Conservation (phyloP, 2,888 invertebrate species). For the Hirtodrosophila confusa region DNA sequence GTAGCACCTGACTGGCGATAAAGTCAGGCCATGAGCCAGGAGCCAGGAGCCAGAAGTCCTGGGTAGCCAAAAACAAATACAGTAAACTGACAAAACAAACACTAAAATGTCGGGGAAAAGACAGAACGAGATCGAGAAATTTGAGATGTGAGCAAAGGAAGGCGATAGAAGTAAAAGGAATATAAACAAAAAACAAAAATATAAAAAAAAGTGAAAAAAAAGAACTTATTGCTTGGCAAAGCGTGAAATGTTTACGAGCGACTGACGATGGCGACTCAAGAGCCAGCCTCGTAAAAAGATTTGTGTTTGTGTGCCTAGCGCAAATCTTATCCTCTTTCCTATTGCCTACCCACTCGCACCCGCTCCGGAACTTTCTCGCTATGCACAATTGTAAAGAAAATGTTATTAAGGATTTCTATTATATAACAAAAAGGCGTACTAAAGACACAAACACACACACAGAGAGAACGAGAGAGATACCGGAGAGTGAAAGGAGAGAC, state of each 20-base stretch:
- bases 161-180: neutral
- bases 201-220: conserved; percentile 14
- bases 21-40: conserved; percentile 31
- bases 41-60: conserved; percentile 14
- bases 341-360: neutral
- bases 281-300: conserved; percentile 60
- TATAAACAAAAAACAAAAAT: conserved; percentile 8
- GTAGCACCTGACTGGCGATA: conserved; percentile 44
- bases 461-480: neutral
- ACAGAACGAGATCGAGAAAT: conserved; percentile 35
- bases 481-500: conserved; percentile 7
- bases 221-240: conserved; percentile 75
- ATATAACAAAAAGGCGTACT: conserved; percentile 77
- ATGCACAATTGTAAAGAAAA: conserved; percentile 76
- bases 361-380: conserved; percentile 11
- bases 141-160: conserved; percentile 3
- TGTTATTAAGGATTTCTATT: conserved; percentile 82
- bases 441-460: conserved; percentile 50
- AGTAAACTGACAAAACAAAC: conserved; percentile 67
- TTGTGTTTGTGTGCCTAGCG: conserved; percentile 50
- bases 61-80: conserved; percentile 70
- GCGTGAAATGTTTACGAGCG: conserved; percentile 80
- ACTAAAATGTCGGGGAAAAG: conserved; percentile 20
- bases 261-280: conserved; percentile 72
- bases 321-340: conserved; percentile 65